Conservation (phyloP, 2,113 vertebrate species). For the Todiramphus chloris region DNA sequence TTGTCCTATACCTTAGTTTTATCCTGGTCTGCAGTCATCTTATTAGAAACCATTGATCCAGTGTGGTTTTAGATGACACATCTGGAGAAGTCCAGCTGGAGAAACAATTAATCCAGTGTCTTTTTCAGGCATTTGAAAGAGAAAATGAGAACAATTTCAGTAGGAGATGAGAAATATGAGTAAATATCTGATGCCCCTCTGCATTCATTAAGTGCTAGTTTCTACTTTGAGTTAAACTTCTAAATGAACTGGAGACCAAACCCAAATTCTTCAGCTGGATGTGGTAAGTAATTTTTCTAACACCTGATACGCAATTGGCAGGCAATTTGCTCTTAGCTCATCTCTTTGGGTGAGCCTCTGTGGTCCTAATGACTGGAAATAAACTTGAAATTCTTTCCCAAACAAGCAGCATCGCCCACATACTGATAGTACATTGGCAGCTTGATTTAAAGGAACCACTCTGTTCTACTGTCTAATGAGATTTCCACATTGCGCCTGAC, state of each 20-base stretch:
- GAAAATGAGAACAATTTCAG: not conserved
- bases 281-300: not conserved
- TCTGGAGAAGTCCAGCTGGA: not conserved
- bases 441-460: not conserved
- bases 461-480: not conserved
- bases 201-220: not conserved
- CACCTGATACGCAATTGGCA: not conserved
- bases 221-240: not conserved
- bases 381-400: not conserved
- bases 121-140: not conserved
- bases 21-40: not conserved
- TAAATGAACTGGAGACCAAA: not conserved
- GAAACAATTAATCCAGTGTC: not conserved
- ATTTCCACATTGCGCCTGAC: not conserved
- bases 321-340: not conserved
- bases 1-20: not conserved
- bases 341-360: not conserved
- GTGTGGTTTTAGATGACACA: not conserved
- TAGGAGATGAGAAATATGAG: not conserved
- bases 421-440: not conserved
- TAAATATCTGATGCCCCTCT: not conserved
- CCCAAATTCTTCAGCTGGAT: not conserved
- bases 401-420: not conserved
- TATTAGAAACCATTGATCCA: not conserved
- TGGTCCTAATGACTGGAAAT: not conserved